phyloP scores from a whole-genome alignment of 2,113 vertebrate genomes.

The Catharus fuscescens region DNA sequence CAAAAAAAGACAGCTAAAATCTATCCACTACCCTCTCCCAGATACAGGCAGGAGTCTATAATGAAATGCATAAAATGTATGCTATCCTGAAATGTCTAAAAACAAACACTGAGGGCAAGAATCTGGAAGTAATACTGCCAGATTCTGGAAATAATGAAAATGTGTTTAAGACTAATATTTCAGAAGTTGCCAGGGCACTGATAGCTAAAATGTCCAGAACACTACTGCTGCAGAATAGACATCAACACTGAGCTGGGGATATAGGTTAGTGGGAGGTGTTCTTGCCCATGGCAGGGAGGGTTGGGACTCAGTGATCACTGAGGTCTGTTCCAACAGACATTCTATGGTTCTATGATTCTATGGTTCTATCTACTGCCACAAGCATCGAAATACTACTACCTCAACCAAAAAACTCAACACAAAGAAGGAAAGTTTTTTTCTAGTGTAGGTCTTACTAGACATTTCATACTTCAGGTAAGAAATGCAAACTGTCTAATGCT shows the following conservation, averaged over 20 bases:
- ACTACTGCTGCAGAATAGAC: neutral
- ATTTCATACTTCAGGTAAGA: neutral
- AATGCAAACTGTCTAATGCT: neutral
- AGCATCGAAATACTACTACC: neutral
- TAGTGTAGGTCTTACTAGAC: neutral
- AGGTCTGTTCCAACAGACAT: neutral
- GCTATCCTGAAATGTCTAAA: neutral
- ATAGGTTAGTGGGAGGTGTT: neutral
- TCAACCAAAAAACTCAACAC: neutral
- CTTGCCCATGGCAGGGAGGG: rapidly evolving
- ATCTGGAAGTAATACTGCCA: neutral
- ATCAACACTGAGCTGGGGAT: neutral
- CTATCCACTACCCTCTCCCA: neutral
- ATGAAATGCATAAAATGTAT: too few relatives aligned
- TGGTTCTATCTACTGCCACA: neutral
- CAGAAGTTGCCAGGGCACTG: neutral
- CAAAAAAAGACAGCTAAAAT: neutral
- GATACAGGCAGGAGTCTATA: neutral
- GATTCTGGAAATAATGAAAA: neutral
- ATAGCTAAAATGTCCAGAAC: neutral
- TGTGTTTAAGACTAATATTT: neutral
- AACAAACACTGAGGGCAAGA: neutral
- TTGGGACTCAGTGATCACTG: neutral
- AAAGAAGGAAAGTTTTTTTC: neutral
- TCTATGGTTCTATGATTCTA: neutral